Conservation (phyloP, 2,888 invertebrate genomes). For the Melolontha melolontha region DNA sequence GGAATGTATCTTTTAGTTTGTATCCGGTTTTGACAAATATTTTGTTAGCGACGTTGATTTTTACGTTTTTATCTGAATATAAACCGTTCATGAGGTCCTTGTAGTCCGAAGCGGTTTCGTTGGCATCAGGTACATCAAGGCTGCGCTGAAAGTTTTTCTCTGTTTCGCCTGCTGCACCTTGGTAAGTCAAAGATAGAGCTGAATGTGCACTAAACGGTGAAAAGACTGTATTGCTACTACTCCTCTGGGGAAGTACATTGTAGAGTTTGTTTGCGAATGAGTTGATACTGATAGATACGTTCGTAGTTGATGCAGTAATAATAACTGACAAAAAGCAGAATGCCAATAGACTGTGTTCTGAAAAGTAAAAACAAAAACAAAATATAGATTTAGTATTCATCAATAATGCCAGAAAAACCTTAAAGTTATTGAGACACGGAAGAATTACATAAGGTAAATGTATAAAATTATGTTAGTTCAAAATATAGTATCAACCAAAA, state of each 20-base stretch:
- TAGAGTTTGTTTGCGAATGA: conserved; percentile 22
- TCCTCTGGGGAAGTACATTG: neutral
- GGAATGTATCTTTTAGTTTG: conserved; percentile 68
- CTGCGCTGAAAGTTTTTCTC: neutral
- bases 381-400: too few species aligned
- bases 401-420: neutral
- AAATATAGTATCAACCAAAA: too few species aligned
- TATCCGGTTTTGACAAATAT: conserved; percentile 70
- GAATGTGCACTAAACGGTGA: conserved; percentile 22
- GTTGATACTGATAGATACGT: neutral
- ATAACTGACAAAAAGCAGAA: neutral
- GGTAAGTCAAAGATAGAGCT: conserved; percentile 5
- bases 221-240: conserved; percentile 1
- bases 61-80: neutral
- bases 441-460: too few species aligned
- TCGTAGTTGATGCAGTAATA: neutral
- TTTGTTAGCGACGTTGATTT: conserved; percentile 25
- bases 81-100: neutral
- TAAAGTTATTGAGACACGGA: too few species aligned
- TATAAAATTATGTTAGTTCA: too few species aligned
- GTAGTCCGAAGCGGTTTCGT: neutral
- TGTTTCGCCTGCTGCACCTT: conserved; percentile 6
- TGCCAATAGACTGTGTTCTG: neutral
- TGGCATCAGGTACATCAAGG: neutral
- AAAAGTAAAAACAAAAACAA: too few species aligned